phyloP scores from a whole-genome alignment of 2,888 invertebrate genomes.

The Neocrepidodera transversa region DNA sequence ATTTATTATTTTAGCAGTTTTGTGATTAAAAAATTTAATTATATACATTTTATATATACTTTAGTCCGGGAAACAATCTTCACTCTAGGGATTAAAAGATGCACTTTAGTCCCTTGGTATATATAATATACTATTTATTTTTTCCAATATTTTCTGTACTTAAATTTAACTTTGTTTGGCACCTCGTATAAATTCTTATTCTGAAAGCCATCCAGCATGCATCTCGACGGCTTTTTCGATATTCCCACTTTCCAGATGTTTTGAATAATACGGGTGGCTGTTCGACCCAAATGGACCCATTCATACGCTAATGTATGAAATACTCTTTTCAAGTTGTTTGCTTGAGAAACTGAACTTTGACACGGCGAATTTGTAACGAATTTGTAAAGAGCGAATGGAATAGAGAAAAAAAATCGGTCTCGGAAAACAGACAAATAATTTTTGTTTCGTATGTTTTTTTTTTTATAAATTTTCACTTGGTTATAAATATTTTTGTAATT shows the following conservation, averaged over 20 bases:
- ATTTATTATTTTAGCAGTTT: too few species aligned
- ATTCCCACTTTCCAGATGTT: slow-evolving; percentile 31
- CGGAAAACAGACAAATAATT: slow-evolving; percentile 15
- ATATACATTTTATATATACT: too few species aligned
- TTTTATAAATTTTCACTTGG: too few species aligned
- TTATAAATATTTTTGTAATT: too few species aligned
- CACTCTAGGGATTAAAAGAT: too few species aligned
- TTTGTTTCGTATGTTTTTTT: slow-evolving; percentile 1
- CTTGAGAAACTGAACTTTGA: slow-evolving; percentile 34
- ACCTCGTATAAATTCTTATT: slow-evolving; percentile 4
- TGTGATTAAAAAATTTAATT: too few species aligned
- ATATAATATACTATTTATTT: too few species aligned
- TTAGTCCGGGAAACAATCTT: too few species aligned
- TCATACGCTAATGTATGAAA: slow-evolving; percentile 39
- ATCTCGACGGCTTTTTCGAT: slow-evolving; percentile 19
- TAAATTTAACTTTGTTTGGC: neutral
- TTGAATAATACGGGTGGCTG: slow-evolving; percentile 35
- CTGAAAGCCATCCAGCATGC: slow-evolving; percentile 7
- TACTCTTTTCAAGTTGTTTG: slow-evolving; percentile 34
- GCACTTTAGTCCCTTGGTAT: too few species aligned
- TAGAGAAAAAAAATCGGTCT: slow-evolving; percentile 14
- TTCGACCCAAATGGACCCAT: slow-evolving; percentile 36
- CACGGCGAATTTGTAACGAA: slow-evolving; percentile 34
- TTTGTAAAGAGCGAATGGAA: too few species aligned
- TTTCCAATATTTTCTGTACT: too few species aligned